phyloP scores from a whole-genome alignment of 2,888 invertebrate species.

The Aphodius granarius region DNA sequence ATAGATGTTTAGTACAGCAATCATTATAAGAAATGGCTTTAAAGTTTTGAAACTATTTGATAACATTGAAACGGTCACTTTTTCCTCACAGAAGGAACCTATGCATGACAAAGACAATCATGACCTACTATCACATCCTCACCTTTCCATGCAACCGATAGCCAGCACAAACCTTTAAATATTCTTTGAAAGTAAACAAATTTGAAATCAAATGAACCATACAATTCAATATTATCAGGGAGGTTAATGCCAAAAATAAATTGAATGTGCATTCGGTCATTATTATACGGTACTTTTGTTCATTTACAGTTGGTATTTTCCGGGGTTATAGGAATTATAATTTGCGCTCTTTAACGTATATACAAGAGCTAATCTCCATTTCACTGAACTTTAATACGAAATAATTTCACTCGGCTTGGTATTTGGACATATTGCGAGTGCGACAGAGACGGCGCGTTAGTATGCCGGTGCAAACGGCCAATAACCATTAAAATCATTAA shows the following conservation, averaged over 20 bases:
- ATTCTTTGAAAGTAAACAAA: background rate
- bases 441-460: background rate
- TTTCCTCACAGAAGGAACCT: background rate
- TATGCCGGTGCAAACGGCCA: constrained; percentile 9
- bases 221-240: background rate
- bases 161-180: background rate
- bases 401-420: constrained; percentile 7
- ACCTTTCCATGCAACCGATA: background rate
- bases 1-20: too few species aligned
- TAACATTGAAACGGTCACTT: too few species aligned
- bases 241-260: background rate
- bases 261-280: background rate
- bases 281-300: background rate
- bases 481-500: constrained; percentile 24
- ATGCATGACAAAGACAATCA: background rate
- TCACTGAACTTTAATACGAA: background rate
- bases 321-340: background rate
- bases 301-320: background rate
- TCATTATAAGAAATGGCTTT: too few species aligned
- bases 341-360: too few species aligned
- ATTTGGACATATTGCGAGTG: background rate
- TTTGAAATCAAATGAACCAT: too few species aligned
- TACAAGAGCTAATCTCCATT: background rate
- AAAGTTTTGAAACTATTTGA: too few species aligned
- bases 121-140: background rate